Evolutionary conservation across 1,140 invertebrate species (phyloP).

Genomic region (Drosophila arawakana): DNA sequence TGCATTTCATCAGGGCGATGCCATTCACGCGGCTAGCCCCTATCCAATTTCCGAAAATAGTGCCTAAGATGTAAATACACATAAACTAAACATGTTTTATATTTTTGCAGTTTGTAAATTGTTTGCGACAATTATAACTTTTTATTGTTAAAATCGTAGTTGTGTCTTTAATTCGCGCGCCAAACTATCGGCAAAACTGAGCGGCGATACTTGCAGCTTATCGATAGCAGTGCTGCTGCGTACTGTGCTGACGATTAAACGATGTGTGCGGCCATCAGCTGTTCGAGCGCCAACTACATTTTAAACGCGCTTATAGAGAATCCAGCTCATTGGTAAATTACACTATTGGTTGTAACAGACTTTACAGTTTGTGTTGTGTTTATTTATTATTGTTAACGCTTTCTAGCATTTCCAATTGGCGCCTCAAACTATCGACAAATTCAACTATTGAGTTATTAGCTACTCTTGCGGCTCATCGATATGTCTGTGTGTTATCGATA

Average conservation of each 20-base stretch:
- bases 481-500: conserved; percentile 1
- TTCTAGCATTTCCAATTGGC: too few species aligned
- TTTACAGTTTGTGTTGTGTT: too few species aligned
- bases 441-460: background rate
- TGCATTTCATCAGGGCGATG: conserved; percentile 15
- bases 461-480: background rate
- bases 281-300: conserved; percentile 34
- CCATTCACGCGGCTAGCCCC: conserved; percentile 5
- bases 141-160: background rate
- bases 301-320: conserved; percentile 22
- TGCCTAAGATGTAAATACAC: conserved; percentile 11
- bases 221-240: background rate
- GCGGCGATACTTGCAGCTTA: background rate
- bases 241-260: background rate
- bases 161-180: background rate
- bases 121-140: conserved; percentile 24
- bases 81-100: conserved; percentile 4
- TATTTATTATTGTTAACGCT: too few species aligned
- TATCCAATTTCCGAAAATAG: conserved; percentile 15
- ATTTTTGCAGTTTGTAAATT: conserved; percentile 26
- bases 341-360: too few species aligned
- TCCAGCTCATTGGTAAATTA: background rate
- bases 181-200: conserved; percentile 4
- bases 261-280: conserved; percentile 28
- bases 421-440: too few species aligned